Evolutionary conservation across 2,888 invertebrate genomes (phyloP).

Genomic region (Agrochola lychnidis): DNA sequence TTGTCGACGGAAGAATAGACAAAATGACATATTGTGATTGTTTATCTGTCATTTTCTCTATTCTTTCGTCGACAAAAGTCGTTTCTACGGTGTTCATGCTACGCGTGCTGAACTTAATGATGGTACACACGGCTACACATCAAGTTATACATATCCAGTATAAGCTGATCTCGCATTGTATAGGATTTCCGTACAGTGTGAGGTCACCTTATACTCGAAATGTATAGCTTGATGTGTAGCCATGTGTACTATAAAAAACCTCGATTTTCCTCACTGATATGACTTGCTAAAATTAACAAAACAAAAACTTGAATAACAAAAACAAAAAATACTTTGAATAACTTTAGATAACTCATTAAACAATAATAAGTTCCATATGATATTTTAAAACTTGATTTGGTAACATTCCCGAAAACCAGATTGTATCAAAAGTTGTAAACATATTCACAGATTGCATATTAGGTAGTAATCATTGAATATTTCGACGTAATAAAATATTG

Average conservation of each 20-base stretch:
- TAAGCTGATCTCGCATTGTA: no score
- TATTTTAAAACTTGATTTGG: conserved; percentile 45
- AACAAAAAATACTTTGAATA: no score
- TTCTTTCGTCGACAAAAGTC: no score
- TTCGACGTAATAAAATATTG: conserved; percentile 4
- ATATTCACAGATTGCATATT: not conserved
- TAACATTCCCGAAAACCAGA: conserved; percentile 35
- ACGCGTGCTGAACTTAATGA: conserved; percentile 20
- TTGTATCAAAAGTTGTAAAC: conserved; percentile 19
- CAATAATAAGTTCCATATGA: conserved; percentile 17
- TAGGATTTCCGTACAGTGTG: no score
- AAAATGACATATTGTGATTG: no score
- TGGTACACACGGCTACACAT: no score
- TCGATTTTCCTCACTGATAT: conserved; percentile 28
- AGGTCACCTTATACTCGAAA: no score
- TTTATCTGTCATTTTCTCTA: no score
- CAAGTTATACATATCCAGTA: no score
- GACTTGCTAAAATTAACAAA: conserved; percentile 10
- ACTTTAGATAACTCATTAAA: not conserved
- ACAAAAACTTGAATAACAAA: not conserved
- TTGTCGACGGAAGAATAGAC: no score
- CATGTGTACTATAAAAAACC: conserved; percentile 11
- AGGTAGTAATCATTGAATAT: not conserved
- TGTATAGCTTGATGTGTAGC: no score
- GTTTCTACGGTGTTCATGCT: no score